Evolutionary conservation across 2,113 vertebrate species (phyloP), one percentile per base, ranked within the genome.

Genomic region (Garra rufa): DNA sequence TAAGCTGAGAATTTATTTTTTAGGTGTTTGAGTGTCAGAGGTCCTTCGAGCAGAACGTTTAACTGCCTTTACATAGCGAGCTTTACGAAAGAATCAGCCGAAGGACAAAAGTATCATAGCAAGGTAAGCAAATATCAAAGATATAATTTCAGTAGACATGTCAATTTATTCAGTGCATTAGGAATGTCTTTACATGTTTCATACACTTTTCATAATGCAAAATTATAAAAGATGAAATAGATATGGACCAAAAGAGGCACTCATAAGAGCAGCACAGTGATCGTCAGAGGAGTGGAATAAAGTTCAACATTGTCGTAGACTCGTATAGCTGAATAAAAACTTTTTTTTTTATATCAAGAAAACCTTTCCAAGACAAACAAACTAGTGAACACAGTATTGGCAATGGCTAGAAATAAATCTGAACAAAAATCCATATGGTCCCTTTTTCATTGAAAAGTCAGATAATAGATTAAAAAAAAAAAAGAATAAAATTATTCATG

Each of bases 121-220:
- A 73, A 71, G 59, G 21, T 0, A 13, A 71, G 21, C 5, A 11
- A 44, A 24, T 3, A 70, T 24, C 34, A 41, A 41, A 70, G 19
- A 34, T 30, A 34, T 30, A 3, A 44, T 11, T 43, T 71, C 5
- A 21, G 4, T 52, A 55, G 19, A 55, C 26, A 28, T 4, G 28
- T 69, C 34, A 41, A 11, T 76, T 76, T 76, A 76, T 55, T 55
- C 24, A 34, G 4, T n/a, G 30, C 26, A 50, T 13, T 50, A 50
- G 73, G 73, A 50, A 75, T 50, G 71, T 34, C 9, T 52, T 76
- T 52, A 76, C 26, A 52, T 21, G 28, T 38, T 57, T 57, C 19
- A 34, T 3, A 5, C 28, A 11, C 6, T n/a, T n/a, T n/a, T n/a
- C n/a, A n/a, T n/a, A n/a, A 19, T 52, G n/a, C 9, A 52, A 17